A percentile compares a stretch with the other conserved stretches of the same genome.
Conservation (phyloP, 1,140 invertebrate genomes). For the Chionoecetes opilio region DNA sequence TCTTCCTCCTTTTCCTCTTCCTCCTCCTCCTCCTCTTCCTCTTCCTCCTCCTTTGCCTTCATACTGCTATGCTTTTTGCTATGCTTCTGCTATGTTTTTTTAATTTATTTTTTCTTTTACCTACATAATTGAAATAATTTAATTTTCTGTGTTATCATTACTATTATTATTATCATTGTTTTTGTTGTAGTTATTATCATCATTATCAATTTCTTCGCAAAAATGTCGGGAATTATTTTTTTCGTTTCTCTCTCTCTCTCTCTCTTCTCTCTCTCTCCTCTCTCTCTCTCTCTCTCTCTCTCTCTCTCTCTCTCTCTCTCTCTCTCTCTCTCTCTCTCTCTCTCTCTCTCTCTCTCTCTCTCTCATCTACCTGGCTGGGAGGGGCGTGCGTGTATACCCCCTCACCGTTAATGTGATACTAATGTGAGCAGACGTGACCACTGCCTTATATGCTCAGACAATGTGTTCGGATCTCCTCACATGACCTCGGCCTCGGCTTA, state of each 20-base stretch:
- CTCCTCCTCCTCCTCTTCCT: neutral
- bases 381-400: neutral
- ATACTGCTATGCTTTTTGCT: no score
- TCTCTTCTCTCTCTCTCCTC: neutral
- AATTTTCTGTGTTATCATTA: no score
- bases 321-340: conserved; percentile 35
- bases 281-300: neutral
- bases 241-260: neutral
- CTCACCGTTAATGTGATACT: neutral
- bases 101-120: neutral
- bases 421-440: neutral
- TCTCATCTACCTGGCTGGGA: neutral
- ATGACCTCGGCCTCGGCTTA: neutral
- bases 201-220: no score
- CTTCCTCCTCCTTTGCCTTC: no score
- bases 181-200: neutral
- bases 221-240: no score
- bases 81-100: no score
- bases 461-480: neutral
- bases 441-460: neutral
- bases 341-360: neutral
- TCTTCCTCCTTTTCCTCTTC: neutral
- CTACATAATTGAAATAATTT: no score
- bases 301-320: neutral
- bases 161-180: conserved; percentile 35